Percentiles rank a stretch among this genome's conserved stretches.
Conservation (phyloP, 1,140 invertebrate species). For the Goniozus legneri region DNA sequence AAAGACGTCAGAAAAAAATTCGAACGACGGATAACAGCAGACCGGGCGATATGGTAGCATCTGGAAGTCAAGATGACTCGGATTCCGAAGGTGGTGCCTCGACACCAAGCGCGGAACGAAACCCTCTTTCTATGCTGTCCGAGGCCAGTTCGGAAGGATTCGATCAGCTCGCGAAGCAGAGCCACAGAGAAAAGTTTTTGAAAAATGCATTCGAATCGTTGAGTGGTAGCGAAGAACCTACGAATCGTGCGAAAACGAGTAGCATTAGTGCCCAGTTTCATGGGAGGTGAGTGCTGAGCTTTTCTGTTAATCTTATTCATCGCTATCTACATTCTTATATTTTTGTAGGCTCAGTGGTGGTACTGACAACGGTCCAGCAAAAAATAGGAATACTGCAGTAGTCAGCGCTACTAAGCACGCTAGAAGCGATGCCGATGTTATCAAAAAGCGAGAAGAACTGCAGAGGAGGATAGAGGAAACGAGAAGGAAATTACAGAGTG, state of each 20-base stretch:
- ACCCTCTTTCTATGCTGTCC: conserved; percentile 60
- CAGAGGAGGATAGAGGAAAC: conserved; percentile 84
- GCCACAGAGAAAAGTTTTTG: conserved; percentile 67
- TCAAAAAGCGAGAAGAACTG: conserved; percentile 77
- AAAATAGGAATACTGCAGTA: conserved; percentile 51
- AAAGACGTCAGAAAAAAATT: conserved; percentile 66
- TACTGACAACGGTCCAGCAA: conserved; percentile 30
- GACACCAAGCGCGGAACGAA: conserved; percentile 53
- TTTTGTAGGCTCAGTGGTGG: conserved; percentile 43
- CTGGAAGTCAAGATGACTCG: conserved; percentile 63
- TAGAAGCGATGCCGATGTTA: conserved; percentile 62
- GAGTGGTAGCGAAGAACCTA: conserved; percentile 60
- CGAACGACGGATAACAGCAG: conserved; percentile 51
- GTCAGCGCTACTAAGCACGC: conserved; percentile 58
- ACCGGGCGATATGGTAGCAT: conserved; percentile 57
- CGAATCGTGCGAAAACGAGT: conserved; percentile 39
- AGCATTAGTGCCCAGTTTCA: conserved; percentile 51
- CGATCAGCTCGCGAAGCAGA: conserved; percentile 61
- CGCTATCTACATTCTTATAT: no score
- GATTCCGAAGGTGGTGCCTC: conserved; percentile 69
- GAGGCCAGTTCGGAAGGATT: conserved; percentile 71
- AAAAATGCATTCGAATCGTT: conserved; percentile 77
- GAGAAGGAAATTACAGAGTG: conserved; percentile 81
- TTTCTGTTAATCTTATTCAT: no score
- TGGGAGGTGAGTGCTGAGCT: conserved; percentile 34